Evolutionary conservation across 1,140 invertebrate genomes (phyloP).

Genomic region (Ostrea edulis): DNA sequence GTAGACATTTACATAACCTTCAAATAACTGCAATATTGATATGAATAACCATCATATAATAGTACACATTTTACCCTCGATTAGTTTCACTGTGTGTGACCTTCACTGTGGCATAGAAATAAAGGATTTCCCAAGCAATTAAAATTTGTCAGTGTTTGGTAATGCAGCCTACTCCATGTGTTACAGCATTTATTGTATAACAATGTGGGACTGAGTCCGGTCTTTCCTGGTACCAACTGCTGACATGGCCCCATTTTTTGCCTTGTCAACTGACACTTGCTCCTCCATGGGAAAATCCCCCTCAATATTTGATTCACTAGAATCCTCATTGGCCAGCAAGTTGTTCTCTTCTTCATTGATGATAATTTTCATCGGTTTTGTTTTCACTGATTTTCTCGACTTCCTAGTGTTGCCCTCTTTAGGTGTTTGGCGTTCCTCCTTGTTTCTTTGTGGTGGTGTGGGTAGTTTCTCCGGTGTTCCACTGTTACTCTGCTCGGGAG

Average conservation of each 20-base stretch:
- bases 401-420: not conserved
- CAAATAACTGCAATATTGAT: too few relatives aligned
- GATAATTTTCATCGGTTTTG: slow-evolving; percentile 19
- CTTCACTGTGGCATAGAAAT: too few relatives aligned
- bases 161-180: too few relatives aligned
- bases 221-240: slow-evolving; percentile 4
- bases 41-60: too few relatives aligned
- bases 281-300: not conserved
- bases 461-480: not conserved
- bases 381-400: slow-evolving; percentile 1
- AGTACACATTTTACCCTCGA: too few relatives aligned
- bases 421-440: not conserved
- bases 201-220: not conserved
- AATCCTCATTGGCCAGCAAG: not conserved
- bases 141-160: too few relatives aligned
- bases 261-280: not conserved
- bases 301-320: not conserved
- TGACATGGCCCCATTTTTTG: not conserved
- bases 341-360: not conserved
- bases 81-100: too few relatives aligned
- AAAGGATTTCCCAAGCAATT: too few relatives aligned
- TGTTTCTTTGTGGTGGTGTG: not conserved
- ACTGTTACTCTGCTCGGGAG: not conserved
- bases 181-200: not conserved
- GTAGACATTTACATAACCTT: too few relatives aligned